Conservation (phyloP, 2,797 vertebrate genomes). For the Hypotaenidia okinawae region DNA sequence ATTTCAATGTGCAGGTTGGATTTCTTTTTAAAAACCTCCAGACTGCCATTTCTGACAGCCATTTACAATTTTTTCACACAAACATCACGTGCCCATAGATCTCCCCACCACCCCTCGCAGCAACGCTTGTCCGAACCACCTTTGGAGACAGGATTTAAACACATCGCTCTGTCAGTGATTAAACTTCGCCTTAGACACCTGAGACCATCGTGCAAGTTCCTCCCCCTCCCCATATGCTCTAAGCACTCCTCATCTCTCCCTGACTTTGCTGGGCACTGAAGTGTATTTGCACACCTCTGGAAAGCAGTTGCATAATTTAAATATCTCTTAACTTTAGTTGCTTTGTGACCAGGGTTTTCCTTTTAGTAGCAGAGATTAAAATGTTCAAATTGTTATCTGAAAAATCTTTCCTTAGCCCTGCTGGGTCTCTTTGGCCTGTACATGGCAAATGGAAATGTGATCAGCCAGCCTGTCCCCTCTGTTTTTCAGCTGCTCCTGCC, state of each 20-base stretch:
- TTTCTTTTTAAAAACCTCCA: not conserved
- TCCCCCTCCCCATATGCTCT: accelerated
- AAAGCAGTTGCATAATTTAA: not conserved
- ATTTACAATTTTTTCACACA: not conserved
- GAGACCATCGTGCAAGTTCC: not conserved
- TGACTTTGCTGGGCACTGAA: not conserved
- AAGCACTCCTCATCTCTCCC: not conserved
- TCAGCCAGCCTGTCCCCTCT: not conserved
- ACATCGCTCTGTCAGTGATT: not conserved
- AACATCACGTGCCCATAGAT: not conserved
- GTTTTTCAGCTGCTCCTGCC: not conserved
- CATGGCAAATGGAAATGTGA: not conserved
- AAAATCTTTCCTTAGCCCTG: not conserved
- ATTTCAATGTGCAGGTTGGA: not conserved
- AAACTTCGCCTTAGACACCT: not conserved
- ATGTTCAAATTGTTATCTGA: not conserved
- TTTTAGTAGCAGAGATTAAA: not conserved
- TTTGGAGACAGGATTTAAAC: not conserved
- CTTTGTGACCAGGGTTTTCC: not conserved
- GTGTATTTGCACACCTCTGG: not conserved
- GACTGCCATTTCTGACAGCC: not conserved
- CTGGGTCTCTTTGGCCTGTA: not conserved
- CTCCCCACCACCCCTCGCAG: not conserved
- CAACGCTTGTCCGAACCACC: not conserved
- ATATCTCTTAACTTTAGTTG: not conserved